Evolutionary conservation across 2,797 vertebrate species (phyloP), one percentile per base, ranked within the genome.

Genomic region (Premnoplex brunnescens): DNA sequence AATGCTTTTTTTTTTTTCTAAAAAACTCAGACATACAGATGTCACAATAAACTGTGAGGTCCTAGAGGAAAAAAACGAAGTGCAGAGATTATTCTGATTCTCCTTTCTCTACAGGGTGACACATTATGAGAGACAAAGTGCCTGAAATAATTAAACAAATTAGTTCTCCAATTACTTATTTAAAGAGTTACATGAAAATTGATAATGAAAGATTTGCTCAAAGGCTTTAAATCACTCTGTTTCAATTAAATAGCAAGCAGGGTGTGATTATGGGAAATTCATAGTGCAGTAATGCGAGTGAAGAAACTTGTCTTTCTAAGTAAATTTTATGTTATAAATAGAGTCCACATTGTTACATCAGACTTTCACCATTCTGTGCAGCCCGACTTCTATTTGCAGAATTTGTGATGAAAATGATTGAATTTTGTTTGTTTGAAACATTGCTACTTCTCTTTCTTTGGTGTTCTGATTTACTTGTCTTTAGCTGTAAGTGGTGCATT

Each of bases 131-230:
- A 86, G 66, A 91, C 46, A 84, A 95, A 85, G 89, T 60, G n/a
- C 48, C 73, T 94, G n/a, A 60, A 91, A 83, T 92, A 91, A 93
- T 93, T 88, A 82, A 55, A 80, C 30, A 26, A 76, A 79, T 72
- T 23, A 80, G 36, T 82, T 34, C 23, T 91, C 22, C 23, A 67
- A 7, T 85, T 72, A 86, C 60, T 34, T 52, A 8, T 32, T 84
- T 43, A 16, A 94, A 24, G 22, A 75, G 73, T 63, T 80, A 80
- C 19, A 21, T 83, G 18, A 84, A 89, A 87, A 89, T 68, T 72
- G 37, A n/a, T 91, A 89, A 82, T 63, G 24, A 93, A 92, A 66
- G 37, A 74, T 85, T 89, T 89, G 14, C 54, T 88, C 62, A 56
- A 81, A 72, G 66, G 10, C 21, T 89, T 92, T 84, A 74, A 77